These are phyloP conservation scores for Radopholus similis DNA, from an alignment of 1,140 invertebrate species.

Conservation along the genomic window DNA sequence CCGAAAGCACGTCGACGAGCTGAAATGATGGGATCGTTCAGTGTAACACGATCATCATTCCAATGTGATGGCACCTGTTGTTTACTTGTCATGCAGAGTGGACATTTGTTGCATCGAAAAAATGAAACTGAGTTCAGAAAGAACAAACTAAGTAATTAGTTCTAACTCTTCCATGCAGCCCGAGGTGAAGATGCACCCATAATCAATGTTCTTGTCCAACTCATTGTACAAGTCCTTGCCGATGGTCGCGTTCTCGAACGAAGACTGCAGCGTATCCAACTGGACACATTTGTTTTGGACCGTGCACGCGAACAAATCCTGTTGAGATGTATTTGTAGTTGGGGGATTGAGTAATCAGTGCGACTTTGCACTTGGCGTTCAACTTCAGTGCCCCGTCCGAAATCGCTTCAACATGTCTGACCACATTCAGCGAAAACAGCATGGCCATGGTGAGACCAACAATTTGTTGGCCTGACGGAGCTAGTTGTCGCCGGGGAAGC, in stretches of 20 bases:
- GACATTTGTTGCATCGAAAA: slow-evolving; percentile 32
- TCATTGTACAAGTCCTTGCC: slow-evolving; percentile 44
- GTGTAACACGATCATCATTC: not conserved
- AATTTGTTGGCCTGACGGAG: no score
- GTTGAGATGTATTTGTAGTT: not conserved
- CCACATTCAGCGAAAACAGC: no score
- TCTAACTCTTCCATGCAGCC: slow-evolving; percentile 52
- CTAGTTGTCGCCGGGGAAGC: no score
- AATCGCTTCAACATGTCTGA: no score
- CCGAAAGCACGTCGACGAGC: slow-evolving; percentile 48
- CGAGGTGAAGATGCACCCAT: slow-evolving; percentile 53
- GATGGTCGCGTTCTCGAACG: slow-evolving; percentile 38
- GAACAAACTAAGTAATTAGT: not conserved
- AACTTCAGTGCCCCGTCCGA: slow-evolving; percentile 16
- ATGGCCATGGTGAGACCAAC: no score
- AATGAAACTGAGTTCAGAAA: no score
- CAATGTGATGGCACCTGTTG: slow-evolving; percentile 23
- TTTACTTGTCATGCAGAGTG: slow-evolving; percentile 47
- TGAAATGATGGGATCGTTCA: not conserved
- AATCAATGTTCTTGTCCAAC: slow-evolving; percentile 51
- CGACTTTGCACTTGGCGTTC: slow-evolving; percentile 17
- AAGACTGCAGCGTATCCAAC: slow-evolving; percentile 19
- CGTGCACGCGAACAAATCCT: slow-evolving; percentile 16
- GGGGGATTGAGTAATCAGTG: not conserved
- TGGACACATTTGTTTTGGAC: slow-evolving; percentile 39